A percentile compares a stretch with the other conserved stretches of the same genome.
phyloP scores from a whole-genome alignment of 35 echinoderm and acorn worm genomes.

The Strongylocentrotus purpuratus region DNA sequence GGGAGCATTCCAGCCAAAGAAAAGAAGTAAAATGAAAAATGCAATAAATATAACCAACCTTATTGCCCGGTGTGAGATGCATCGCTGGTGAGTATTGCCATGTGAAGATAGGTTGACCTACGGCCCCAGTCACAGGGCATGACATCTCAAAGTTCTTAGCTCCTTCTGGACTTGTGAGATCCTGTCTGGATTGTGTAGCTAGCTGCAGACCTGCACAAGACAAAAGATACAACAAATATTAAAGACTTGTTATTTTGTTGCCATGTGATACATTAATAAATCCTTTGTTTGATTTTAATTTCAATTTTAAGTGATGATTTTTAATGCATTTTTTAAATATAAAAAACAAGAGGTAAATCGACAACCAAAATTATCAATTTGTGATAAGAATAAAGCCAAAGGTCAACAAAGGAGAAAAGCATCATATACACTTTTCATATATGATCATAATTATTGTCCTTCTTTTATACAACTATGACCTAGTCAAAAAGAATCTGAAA shows the following conservation, averaged over 20 bases:
- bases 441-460: not conserved
- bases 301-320: not conserved
- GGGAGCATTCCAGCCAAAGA: no score
- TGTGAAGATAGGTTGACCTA: not conserved
- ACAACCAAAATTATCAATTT: not conserved
- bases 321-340: not conserved
- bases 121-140: not conserved
- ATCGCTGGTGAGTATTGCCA: slow-evolving; percentile 36
- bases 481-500: not conserved
- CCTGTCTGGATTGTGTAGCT: not conserved
- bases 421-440: not conserved
- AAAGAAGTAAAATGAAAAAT: no score
- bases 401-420: no score
- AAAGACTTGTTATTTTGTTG: no score
- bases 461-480: not conserved
- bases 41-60: not conserved
- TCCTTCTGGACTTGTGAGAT: not conserved
- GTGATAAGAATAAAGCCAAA: not conserved
- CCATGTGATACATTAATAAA: no score
- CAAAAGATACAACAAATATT: not conserved
- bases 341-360: not conserved
- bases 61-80: slow-evolving; percentile 29
- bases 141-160: not conserved
- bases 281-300: no score
- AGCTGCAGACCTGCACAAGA: not conserved